Conservation (phyloP, 2,797 vertebrate species). For the Tiaroga cobitis region DNA sequence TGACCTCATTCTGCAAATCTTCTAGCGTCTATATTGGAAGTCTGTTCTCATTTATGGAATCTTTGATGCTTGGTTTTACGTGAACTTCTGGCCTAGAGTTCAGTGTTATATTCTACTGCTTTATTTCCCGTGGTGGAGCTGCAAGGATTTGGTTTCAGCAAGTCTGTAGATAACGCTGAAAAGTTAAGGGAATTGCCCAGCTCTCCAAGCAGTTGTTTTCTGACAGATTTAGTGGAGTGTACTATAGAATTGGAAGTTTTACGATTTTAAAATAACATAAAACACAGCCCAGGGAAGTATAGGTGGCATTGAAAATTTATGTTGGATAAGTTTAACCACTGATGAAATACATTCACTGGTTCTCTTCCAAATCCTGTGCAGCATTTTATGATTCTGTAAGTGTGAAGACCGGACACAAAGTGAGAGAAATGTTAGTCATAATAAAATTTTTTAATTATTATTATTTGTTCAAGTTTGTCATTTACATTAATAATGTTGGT, state of each 20-base stretch:
- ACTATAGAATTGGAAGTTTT: conserved; percentile 4
- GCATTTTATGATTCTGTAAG: neutral
- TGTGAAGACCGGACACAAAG: too few relatives aligned
- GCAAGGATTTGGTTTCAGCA: conserved; percentile 6
- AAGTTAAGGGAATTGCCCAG: conserved; percentile 10
- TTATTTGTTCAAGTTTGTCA: neutral
- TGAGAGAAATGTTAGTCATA: too few relatives aligned
- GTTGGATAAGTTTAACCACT: neutral
- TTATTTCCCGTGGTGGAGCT: conserved; percentile 16
- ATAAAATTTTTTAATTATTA: neutral
- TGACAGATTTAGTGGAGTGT: conserved; percentile 11
- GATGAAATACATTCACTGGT: neutral
- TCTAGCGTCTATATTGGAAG: neutral
- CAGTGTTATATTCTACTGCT: neutral
- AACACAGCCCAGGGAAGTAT: neutral
- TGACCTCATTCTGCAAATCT: conserved; percentile 39
- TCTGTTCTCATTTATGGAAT: conserved; percentile 25
- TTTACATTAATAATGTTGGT: neutral
- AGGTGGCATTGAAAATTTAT: neutral
- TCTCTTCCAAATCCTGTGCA: neutral
- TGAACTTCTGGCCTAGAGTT: conserved; percentile 11
- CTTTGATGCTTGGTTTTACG: neutral
- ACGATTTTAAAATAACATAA: neutral
- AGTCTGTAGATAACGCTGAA: conserved; percentile 1
- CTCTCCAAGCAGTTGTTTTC: conserved; percentile 27